These are phyloP conservation scores for Drosophila neotestacea DNA, from an alignment of 2,888 invertebrate species.

Conservation along the genomic window DNA sequence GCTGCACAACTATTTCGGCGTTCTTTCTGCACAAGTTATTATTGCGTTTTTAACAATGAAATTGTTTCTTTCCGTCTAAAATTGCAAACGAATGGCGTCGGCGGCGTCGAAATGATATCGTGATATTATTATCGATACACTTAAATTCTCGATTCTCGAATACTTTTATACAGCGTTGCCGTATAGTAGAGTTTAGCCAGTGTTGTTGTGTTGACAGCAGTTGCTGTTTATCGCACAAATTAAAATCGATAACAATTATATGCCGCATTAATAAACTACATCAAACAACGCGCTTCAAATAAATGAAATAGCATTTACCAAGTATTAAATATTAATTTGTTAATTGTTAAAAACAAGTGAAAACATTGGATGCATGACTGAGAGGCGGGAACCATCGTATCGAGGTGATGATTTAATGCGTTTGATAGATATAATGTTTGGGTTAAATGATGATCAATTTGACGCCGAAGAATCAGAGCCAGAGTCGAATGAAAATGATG, in stretches of 20 bases:
- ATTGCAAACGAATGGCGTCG: conserved; percentile 56
- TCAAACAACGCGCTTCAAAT: conserved; percentile 21
- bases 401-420: too few relatives aligned
- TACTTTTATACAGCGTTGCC: neutral
- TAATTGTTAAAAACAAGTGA: neutral
- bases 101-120: conserved; percentile 41
- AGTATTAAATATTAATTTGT: neutral
- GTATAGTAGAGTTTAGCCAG: neutral
- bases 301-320: neutral
- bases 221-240: too few relatives aligned
- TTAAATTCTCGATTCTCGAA: conserved; percentile 8
- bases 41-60: conserved; percentile 12
- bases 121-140: conserved; percentile 10
- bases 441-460: too few relatives aligned
- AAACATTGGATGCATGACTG: conserved; percentile 17
- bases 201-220: conserved; percentile 8
- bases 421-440: too few relatives aligned
- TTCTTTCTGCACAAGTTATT: conserved; percentile 13
- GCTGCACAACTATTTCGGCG: neutral
- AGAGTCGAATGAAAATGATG: too few relatives aligned
- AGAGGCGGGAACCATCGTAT: too few relatives aligned
- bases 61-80: conserved; percentile 26
- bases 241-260: neutral
- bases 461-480: too few relatives aligned
- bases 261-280: neutral